Evolutionary conservation across 2,797 vertebrate genomes (phyloP), one percentile per base, ranked within the genome.

Genomic region (Ciconia nigra): DNA sequence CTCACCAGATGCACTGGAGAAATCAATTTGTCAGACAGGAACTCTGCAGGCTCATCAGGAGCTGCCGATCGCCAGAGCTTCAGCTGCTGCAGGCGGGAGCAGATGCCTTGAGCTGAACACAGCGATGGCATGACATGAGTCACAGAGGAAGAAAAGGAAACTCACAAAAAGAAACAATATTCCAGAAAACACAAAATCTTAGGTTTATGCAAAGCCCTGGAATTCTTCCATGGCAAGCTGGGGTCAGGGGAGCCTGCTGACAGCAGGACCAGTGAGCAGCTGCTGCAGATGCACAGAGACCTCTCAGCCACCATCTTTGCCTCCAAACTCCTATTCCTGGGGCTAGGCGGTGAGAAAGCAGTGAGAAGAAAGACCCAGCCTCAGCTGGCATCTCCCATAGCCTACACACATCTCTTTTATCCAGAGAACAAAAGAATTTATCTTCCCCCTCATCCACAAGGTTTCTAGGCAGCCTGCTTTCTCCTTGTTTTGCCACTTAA

Each of bases 61-160:
- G 7, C 46, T 28, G 82, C 52, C 2, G 1, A 0, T 2, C 2
- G 1, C 72, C 16, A 2, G 47, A 29, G 62, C 80, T 44, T 17
- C 55, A 10, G 46, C 12, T 52, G 58, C 47, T 21, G 35, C 37
- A 6, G 46, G 14, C 4, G 1, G 71, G 25, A 7, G 41, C 33
- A 25, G 58, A 3, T 0, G 7, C 33, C 55, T 7, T 1, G 17
- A 17, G 79, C 57, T 42, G 58, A 37, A 4, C 42, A 17, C 46
- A 42, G 44, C 4, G 1, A 2, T 1, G 24, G 42, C 58, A 16
- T 4, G 12, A 12, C 44, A 6, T 1, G n/a, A 29, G 61, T 1
- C 65, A 29, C 14, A 1, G 51, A 12, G 57, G 21, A 31, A 26
- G 13, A 16, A 10, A n/a, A 59, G n/a, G 49, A 67, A 79, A 41